phyloP scores from a whole-genome alignment of 30 jellyfish, hydroid and myxozoan species.

The Chrysaora quinquecirrha region DNA sequence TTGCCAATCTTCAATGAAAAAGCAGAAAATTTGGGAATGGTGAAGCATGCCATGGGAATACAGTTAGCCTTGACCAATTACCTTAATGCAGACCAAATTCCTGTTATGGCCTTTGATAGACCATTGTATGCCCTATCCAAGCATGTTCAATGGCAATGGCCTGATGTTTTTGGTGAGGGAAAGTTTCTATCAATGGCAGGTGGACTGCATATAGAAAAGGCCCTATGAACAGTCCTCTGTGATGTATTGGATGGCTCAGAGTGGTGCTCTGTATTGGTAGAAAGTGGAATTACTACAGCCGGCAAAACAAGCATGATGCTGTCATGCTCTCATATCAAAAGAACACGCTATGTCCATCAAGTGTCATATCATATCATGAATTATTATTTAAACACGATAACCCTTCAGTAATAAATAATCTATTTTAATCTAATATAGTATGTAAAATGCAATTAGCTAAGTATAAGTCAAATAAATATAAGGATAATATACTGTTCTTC shows the following conservation, averaged over 20 bases:
- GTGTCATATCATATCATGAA: too few species aligned
- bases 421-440: too few species aligned
- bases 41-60: not conserved
- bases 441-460: too few species aligned
- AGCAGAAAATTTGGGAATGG: not conserved
- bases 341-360: not conserved
- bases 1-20: not conserved
- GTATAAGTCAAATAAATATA: too few species aligned
- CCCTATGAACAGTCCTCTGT: not conserved
- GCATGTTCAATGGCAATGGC: slow-evolving; percentile 5
- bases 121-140: not conserved
- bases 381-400: too few species aligned
- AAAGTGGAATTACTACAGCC: not conserved
- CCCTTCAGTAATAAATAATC: too few species aligned
- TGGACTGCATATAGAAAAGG: not conserved
- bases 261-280: not conserved
- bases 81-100: not conserved
- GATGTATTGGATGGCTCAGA: not conserved
- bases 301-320: not conserved
- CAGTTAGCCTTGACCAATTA: not conserved
- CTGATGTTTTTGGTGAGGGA: not conserved
- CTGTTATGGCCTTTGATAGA: not conserved
- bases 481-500: too few species aligned
- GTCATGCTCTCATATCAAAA: not conserved
- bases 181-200: not conserved